Evolutionary conservation across 30 jellyfish, hydroid and myxozoan genomes (phyloP), one percentile per base, ranked within the genome.

Genomic region (Aurelia sp.): DNA sequence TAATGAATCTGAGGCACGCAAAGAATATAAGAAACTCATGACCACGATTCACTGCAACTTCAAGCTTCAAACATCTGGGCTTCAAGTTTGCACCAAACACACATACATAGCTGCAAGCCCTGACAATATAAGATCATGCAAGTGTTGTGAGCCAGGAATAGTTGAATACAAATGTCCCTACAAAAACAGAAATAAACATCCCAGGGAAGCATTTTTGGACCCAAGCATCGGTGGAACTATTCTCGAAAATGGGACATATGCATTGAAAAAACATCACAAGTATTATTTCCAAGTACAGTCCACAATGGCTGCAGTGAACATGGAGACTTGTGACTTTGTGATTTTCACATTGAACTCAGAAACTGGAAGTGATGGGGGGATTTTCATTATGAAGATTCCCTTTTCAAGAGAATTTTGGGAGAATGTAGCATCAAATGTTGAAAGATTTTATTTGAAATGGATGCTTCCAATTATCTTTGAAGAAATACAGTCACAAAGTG

Each of bases 101-200:
- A 74, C 74, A 75, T 75, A 2, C 86, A 55, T 75, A 1, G 91
- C 91, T 81, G 91, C 91, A 65, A 40, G 83, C 83, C 91, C 91
- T 64, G 91, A 81, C 35, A 67, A 67, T 57, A 82, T 82, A 20
- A 30, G 81, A 53, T 24, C 81, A 3, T 68, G 92, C 65, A 82
- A 82, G 78, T 82, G 92, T 50, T 82, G 85, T 53, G 76, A 20
- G 53, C 18, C 77, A 82, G 86, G 73, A 61, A 69, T 8, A 50
- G 74, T 82, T 55, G 92, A 82, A 53, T 47, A 38, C 69, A 82
- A 67, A 59, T 82, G 92, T 71, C 92, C 92, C 4, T 82, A 48
- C 64, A 63, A 58, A 24, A 82, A 68, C 51, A 82, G 53, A 31
- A n/a, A 63, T 20, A 21, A 57, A 64, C 88, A 77, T 41, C 91